Percentiles rank a stretch among this genome's conserved stretches.
Conservation (phyloP, 2,113 vertebrate species). For the Leptodactylus fuscus region DNA sequence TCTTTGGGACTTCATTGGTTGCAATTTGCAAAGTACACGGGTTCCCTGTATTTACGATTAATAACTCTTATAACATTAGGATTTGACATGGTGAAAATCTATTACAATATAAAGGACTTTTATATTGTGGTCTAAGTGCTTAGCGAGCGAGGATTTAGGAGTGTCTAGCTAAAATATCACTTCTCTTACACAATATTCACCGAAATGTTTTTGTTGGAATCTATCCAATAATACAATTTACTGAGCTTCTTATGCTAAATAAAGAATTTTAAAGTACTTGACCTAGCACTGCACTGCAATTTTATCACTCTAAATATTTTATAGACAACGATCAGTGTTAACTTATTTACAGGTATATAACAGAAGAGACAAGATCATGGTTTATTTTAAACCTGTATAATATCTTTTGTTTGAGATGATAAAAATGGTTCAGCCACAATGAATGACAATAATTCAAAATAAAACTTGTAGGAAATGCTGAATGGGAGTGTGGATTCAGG, state of each 20-base stretch:
- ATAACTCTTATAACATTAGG: not conserved
- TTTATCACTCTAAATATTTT: not conserved
- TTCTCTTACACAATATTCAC: not conserved
- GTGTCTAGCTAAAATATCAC: not conserved
- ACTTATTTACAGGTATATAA: not conserved
- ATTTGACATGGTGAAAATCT: not conserved
- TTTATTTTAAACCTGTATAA: not conserved
- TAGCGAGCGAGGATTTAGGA: not conserved
- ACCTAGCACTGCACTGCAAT: not conserved
- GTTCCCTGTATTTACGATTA: not conserved
- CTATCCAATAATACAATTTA: not conserved
- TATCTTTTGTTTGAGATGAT: not conserved
- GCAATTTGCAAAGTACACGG: not conserved
- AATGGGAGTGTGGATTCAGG: not conserved
- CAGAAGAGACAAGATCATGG: not conserved
- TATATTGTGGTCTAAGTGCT: not conserved
- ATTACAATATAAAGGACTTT: not conserved
- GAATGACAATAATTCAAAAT: not conserved
- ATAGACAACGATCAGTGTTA: not conserved
- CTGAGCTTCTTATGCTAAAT: not conserved
- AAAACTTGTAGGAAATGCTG: not conserved
- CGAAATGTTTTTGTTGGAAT: not conserved
- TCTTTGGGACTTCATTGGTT: not conserved
- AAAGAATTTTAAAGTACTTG: constrained; percentile 6
- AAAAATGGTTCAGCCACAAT: not conserved